Conservation (phyloP, 92 coral and sea anemone genomes). For the Palythoa caribaeorum region DNA sequence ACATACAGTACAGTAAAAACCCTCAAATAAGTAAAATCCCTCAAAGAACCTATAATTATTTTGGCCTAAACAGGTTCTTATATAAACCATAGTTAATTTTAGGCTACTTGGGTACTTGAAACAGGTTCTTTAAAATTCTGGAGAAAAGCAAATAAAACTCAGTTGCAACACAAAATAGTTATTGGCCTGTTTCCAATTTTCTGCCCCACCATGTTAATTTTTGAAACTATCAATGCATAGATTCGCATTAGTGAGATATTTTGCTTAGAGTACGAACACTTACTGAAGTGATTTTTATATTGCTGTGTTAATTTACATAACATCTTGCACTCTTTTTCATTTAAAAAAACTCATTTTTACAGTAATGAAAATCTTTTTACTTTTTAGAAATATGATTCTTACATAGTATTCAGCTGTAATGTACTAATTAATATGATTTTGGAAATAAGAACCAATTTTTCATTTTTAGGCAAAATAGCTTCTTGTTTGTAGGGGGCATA, state of each 20-base stretch:
- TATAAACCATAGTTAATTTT: conserved; percentile 3
- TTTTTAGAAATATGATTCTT: background rate
- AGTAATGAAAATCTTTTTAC: background rate
- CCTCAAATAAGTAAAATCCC: conserved; percentile 12
- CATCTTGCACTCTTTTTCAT: conserved; percentile 2
- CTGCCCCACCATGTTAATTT: conserved; percentile 5
- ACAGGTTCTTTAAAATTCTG: conserved; percentile 1
- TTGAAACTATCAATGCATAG: background rate
- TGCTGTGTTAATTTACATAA: background rate
- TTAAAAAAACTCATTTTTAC: conserved; percentile 6
- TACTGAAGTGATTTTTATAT: conserved; percentile 1
- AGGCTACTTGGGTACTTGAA: conserved; percentile 14
- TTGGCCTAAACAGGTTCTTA: conserved; percentile 2
- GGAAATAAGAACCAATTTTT: background rate
- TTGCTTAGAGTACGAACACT: conserved; percentile 4
- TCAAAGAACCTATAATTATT: background rate
- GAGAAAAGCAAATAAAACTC: conserved; percentile 6
- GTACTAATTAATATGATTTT: conserved; percentile 1
- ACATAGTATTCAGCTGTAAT: background rate
- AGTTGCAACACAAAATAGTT: conserved; percentile 6
- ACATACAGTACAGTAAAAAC: conserved; percentile 4
- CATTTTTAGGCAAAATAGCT: background rate
- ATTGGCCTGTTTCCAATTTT: conserved; percentile 11
- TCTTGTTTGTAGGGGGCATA: conserved; percentile 5
- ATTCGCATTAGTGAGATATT: conserved; percentile 6